Percentiles rank a stretch among this genome's conserved stretches.
These are phyloP conservation scores for Stratiolaelaps scimitus DNA, from an alignment of 1,140 invertebrate species.

Conservation along the genomic window DNA sequence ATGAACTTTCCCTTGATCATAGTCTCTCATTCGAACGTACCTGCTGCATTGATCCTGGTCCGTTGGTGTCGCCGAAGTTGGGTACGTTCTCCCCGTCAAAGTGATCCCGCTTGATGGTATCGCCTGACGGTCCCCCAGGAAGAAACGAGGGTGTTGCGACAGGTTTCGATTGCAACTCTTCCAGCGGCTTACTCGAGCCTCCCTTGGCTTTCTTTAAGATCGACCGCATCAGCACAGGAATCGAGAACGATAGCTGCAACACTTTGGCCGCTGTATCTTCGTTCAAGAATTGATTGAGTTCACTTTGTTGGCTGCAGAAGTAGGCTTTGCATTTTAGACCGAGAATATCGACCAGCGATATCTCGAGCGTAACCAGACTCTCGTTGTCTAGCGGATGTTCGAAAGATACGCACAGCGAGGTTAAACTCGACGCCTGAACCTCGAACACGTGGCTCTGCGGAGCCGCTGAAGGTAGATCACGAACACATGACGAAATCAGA, in stretches of 20 bases:
- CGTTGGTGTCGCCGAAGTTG: too few relatives aligned
- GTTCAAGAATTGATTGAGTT: constrained; percentile 24
- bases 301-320: constrained; percentile 14
- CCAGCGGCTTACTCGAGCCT: constrained; percentile 40
- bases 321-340: constrained; percentile 45
- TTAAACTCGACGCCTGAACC: constrained; percentile 28
- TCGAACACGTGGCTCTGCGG: constrained; percentile 29
- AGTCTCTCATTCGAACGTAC: too few relatives aligned
- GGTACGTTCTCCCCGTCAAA: constrained; percentile 5
- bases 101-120: constrained; percentile 6
- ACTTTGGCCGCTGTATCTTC: constrained; percentile 4
- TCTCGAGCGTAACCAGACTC: constrained; percentile 16
- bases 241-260: constrained; percentile 7
- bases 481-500: constrained; percentile 69
- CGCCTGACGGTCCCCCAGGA: background rate
- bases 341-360: constrained; percentile 30
- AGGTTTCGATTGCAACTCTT: constrained; percentile 15
- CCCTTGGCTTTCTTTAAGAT: constrained; percentile 49
- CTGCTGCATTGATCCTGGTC: too few relatives aligned
- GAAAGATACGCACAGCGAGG: constrained; percentile 36
- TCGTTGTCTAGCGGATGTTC: constrained; percentile 35
- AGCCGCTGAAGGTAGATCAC: constrained; percentile 56
- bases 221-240: constrained; percentile 28
- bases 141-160: background rate
- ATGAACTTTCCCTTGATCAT: too few relatives aligned